Evolutionary conservation across 2,888 invertebrate species (phyloP).

Genomic region (Lasioglossum lativentre): DNA sequence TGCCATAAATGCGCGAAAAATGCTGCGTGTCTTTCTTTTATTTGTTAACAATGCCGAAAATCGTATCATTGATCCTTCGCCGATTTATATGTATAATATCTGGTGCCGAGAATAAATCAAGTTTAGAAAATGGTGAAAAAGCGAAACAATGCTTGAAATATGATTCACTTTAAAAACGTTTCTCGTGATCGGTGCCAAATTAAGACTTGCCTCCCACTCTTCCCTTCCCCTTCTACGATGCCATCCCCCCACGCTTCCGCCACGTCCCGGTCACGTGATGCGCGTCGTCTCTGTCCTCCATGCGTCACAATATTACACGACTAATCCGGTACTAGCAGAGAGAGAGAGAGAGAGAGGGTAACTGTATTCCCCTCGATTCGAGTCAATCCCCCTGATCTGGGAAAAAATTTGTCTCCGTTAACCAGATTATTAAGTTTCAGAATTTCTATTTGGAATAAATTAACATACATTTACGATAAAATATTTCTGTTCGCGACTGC

Average conservation of each 20-base stretch:
- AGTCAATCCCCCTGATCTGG: too few species aligned
- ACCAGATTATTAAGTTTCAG: not conserved
- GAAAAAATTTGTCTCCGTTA: not conserved
- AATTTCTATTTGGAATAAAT: not conserved
- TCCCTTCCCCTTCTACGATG: too few species aligned
- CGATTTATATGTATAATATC: not conserved
- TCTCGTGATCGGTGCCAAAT: too few species aligned
- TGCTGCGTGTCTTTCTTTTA: not conserved
- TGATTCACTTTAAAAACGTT: too few species aligned
- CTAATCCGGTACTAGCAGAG: too few species aligned
- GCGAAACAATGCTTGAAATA: not conserved
- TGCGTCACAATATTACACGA: too few species aligned
- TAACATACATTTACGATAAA: not conserved
- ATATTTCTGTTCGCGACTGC: not conserved
- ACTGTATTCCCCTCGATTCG: too few species aligned
- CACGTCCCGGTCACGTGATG: too few species aligned
- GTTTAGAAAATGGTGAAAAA: not conserved
- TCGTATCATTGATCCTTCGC: not conserved
- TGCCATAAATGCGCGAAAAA: not conserved
- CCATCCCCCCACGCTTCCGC: too few species aligned
- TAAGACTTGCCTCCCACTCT: too few species aligned
- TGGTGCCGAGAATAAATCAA: not conserved
- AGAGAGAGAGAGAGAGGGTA: too few species aligned
- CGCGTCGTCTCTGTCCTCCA: too few species aligned
- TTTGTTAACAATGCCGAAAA: not conserved